Base-by-base conservation (phyloP, 2,113 vertebrate species). In the Machaerirhynchus nigripectus region DNA sequence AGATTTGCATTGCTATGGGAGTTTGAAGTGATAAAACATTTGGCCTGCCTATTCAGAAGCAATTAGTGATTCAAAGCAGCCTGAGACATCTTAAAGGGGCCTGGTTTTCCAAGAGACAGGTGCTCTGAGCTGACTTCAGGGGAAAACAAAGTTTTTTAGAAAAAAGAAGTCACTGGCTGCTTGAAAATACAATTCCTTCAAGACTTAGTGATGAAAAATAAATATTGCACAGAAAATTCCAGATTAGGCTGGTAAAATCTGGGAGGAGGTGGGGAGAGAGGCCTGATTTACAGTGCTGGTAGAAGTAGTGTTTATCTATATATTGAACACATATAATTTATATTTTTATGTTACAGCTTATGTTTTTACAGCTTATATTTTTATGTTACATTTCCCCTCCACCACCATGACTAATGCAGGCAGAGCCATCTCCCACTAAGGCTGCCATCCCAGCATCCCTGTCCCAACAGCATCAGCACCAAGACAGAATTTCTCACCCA, bases 1-100 rank as follows among this genome's bases (percentile, higher is more conserved):
- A 80, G 94, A 97, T 96, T 93, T 96, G 94, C 95, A 95, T 97
- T 84, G 92, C 92, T 93, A 93, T 86, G 71, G 79, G 85, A 93
- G 92, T 49, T 55, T 76, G 79, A 83, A 96, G 95, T 61, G 85
- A 93, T 90, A 92, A 93, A 94, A 86, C 83, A 42, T 69, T 93
- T 83, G 87, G 88, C 82, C 90, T 96, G 94, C 65, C 92, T 90
- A 90, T 95, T 92, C 85, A 95, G 75, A 89, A 87, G 68, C 93
- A 81, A 91, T 89, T 78, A 92, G 89, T 23, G 89, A 96, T 91
- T 95, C 86, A 93, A 80, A 94, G 67, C 82, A 85, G 92, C 37
- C 75, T 31, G 33, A 91, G 73, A 89, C n/a, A 71, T 81, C 86
- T 95, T 92, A 89, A 89, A 95, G 84, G 87, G 69, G 80, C 69